Conservation (phyloP, 2,113 vertebrate species). For the Oxygymnocypris stewartii region DNA sequence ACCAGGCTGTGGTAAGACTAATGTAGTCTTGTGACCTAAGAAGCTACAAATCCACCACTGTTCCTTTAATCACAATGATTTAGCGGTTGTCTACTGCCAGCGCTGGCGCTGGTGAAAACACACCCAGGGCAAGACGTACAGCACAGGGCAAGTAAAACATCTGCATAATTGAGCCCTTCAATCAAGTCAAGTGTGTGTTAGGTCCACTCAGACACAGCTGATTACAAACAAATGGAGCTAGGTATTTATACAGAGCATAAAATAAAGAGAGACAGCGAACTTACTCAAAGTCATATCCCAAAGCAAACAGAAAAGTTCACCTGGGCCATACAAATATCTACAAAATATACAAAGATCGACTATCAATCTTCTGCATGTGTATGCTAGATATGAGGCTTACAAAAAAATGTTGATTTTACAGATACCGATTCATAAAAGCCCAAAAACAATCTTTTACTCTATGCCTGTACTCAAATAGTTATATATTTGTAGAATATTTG, state of each 20-base stretch:
- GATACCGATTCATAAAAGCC: background rate
- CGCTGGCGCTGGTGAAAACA: slow-evolving; percentile 14
- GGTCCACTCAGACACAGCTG: slow-evolving; percentile 34
- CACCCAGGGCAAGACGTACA: slow-evolving; percentile 40
- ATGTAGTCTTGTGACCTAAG: slow-evolving; percentile 36
- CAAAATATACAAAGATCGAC: background rate
- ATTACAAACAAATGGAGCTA: slow-evolving; percentile 27
- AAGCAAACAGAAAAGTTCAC: slow-evolving; percentile 20
- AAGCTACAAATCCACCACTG: slow-evolving; percentile 16
- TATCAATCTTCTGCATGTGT: background rate
- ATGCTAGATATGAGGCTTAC: background rate
- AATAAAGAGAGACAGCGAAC: slow-evolving; percentile 10
- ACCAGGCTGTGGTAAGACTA: background rate
- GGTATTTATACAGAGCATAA: slow-evolving; percentile 17
- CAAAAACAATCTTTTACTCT: background rate
- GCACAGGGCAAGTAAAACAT: slow-evolving; percentile 41
- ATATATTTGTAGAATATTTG: too few species aligned
- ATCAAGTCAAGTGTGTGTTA: slow-evolving; percentile 42
- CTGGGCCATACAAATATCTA: background rate
- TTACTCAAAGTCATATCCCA: slow-evolving; percentile 21
- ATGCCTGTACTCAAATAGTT: background rate
- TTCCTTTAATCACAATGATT: slow-evolving; percentile 40
- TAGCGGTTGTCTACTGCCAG: slow-evolving; percentile 37
- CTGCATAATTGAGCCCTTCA: slow-evolving; percentile 47
- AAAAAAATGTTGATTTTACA: background rate